These are phyloP conservation scores for Priocnemis perturbator DNA, from an alignment of 2,888 invertebrate genomes.

Conservation along the genomic window DNA sequence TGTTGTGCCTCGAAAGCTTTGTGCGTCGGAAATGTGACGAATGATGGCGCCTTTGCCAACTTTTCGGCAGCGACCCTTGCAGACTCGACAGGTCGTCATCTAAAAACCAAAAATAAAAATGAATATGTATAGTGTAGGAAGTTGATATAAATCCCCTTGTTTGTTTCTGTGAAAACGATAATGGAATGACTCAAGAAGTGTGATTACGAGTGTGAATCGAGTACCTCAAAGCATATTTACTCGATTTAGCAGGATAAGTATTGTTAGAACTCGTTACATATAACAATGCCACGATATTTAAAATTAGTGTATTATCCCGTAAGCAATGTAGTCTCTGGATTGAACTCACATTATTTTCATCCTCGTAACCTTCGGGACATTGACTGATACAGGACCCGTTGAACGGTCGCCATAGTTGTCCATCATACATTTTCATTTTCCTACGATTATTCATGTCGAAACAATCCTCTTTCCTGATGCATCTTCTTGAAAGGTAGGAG, in stretches of 20 bases:
- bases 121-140: background rate
- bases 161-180: too few species aligned
- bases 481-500: conserved; percentile 80
- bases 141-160: too few species aligned
- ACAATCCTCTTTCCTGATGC: conserved; percentile 85
- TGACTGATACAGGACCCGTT: conserved; percentile 81
- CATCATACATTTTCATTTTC: conserved; percentile 56
- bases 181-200: too few species aligned
- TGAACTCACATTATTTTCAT: conserved; percentile 58
- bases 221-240: too few species aligned
- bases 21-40: conserved; percentile 81
- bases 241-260: background rate
- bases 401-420: conserved; percentile 78
- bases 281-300: background rate
- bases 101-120: conserved; percentile 30
- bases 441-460: conserved; percentile 61
- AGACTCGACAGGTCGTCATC: conserved; percentile 58
- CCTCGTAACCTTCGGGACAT: conserved; percentile 80
- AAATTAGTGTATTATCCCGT: background rate
- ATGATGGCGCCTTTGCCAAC: conserved; percentile 79
- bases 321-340: background rate
- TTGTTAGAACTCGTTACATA: conserved; percentile 3
- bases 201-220: too few species aligned
- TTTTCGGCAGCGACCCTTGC: conserved; percentile 73
- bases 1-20: conserved; percentile 85